These are phyloP conservation scores for Mythimna lalbum DNA, from an alignment of 2,888 invertebrate genomes.

Conservation along the genomic window DNA sequence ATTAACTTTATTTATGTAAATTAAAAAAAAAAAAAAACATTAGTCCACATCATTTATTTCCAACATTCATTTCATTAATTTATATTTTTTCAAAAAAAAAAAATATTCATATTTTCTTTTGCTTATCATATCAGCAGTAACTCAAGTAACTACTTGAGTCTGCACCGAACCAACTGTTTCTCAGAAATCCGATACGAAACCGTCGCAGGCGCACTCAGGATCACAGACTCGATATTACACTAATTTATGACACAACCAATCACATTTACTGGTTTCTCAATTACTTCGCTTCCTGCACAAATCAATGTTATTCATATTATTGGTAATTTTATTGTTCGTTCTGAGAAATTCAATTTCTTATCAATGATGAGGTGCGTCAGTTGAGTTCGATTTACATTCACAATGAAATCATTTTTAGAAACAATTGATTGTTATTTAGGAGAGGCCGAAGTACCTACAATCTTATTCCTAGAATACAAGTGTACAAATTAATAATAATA, in stretches of 20 bases:
- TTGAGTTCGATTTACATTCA: conserved; percentile 4
- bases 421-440: not conserved
- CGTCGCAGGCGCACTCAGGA: not conserved
- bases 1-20: no score
- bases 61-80: no score
- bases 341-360: conserved; percentile 44
- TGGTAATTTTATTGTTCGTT: conserved; percentile 40
- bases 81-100: no score
- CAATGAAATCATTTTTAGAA: conserved; percentile 18
- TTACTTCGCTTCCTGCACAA: conserved; percentile 55
- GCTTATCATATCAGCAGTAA: not conserved
- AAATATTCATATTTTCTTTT: not conserved
- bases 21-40: no score
- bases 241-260: conserved; percentile 62
- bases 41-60: no score
- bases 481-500: no score
- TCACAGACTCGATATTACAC: conserved; percentile 38
- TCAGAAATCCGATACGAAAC: conserved; percentile 73
- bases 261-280: conserved; percentile 58
- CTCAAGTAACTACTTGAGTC: not conserved
- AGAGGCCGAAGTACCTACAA: no score
- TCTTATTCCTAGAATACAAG: no score
- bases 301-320: conserved; percentile 40
- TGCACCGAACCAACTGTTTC: conserved; percentile 67
- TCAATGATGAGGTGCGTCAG: conserved; percentile 27